Percentiles rank a stretch among this genome's conserved stretches.
Conservation (phyloP, 2,888 invertebrate genomes). For the Drosophila monieri region DNA sequence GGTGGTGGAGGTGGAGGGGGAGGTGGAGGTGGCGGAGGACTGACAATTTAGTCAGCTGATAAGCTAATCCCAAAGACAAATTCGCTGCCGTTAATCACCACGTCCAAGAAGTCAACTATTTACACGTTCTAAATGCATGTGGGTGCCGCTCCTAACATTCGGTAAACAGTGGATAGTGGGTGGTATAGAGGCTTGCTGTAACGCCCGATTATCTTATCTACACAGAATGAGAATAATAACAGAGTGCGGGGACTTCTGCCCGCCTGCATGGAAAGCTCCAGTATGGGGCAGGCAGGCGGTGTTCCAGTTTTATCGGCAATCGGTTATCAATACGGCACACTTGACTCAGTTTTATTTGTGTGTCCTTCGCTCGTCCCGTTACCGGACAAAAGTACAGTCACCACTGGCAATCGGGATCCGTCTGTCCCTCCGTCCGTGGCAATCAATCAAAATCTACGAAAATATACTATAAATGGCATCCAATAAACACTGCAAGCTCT, state of each 20-base stretch:
- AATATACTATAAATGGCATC: slow-evolving; percentile 35
- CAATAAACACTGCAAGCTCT: slow-evolving; percentile 48
- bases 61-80: slow-evolving; percentile 33
- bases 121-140: slow-evolving; percentile 21
- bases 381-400: slow-evolving; percentile 39
- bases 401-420: not conserved
- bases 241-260: slow-evolving; percentile 9
- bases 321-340: slow-evolving; percentile 67
- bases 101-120: slow-evolving; percentile 2
- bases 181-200: slow-evolving; percentile 11
- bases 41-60: slow-evolving; percentile 32
- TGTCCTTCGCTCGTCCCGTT: slow-evolving; percentile 60
- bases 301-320: slow-evolving; percentile 54
- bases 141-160: not conserved
- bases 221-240: not conserved
- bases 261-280: slow-evolving; percentile 20
- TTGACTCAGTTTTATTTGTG: slow-evolving; percentile 33
- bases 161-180: slow-evolving; percentile 20
- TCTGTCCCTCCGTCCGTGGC: slow-evolving; percentile 7
- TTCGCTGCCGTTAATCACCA: slow-evolving; percentile 17
- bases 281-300: not conserved
- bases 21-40: not conserved
- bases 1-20: not conserved
- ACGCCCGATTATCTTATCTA: slow-evolving; percentile 55
- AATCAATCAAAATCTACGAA: slow-evolving; percentile 66